A percentile compares a stretch with the other conserved stretches of the same genome.
phyloP scores from a whole-genome alignment of 1,140 invertebrate genomes.

The Anoplophora glabripennis region DNA sequence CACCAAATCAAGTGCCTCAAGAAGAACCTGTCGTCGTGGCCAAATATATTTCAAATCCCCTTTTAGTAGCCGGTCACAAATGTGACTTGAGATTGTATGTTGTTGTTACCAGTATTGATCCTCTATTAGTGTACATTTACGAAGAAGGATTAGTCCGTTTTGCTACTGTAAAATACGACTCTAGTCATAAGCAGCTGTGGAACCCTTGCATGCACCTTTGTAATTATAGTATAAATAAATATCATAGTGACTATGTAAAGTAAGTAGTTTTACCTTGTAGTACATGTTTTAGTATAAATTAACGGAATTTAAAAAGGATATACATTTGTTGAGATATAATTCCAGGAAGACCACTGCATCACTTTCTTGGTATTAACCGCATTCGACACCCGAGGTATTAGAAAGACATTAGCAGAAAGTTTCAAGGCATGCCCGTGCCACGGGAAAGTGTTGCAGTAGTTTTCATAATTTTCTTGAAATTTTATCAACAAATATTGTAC shows the following conservation, averaged over 20 bases:
- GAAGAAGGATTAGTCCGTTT: conserved; percentile 83
- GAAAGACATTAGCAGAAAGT: too few species aligned
- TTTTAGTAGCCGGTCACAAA: conserved; percentile 94
- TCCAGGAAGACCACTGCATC: too few species aligned
- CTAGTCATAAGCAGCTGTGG: conserved; percentile 75
- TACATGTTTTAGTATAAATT: too few species aligned
- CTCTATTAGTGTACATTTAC: conserved; percentile 80
- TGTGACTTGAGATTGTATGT: conserved; percentile 87
- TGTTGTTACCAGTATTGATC: conserved; percentile 80
- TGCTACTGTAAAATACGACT: conserved; percentile 83
- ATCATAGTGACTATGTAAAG: conserved; percentile 86
- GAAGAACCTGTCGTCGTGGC: conserved; percentile 90
- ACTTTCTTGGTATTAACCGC: too few species aligned
- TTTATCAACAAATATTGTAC: too few species aligned
- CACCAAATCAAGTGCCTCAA: conserved; percentile 84
- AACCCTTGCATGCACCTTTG: conserved; percentile 93
- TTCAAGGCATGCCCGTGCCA: too few species aligned
- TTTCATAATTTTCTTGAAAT: too few species aligned
- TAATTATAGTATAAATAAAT: conserved; percentile 93
- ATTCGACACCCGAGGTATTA: too few species aligned
- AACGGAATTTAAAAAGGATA: too few species aligned
- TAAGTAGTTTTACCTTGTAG: conserved; percentile 51
- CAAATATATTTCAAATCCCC: conserved; percentile 89
- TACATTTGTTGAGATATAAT: too few species aligned
- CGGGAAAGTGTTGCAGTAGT: too few species aligned